Percentiles rank a stretch among this genome's conserved stretches.
Conservation (phyloP, 2,113 vertebrate genomes). For the Falco punctatus region DNA sequence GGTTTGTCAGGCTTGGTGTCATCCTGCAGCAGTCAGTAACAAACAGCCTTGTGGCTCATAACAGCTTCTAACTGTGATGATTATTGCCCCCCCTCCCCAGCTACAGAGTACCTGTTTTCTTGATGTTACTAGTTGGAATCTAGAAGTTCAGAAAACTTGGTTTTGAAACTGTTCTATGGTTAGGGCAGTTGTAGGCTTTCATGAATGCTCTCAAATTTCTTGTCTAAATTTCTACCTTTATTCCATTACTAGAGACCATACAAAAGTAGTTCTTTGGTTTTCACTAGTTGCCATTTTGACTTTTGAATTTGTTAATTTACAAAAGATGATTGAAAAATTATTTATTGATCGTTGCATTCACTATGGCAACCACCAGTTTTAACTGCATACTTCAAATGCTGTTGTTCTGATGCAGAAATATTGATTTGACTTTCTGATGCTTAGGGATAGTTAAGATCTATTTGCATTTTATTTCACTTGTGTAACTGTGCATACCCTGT, state of each 20-base stretch:
- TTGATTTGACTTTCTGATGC: background rate
- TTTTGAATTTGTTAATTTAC: background rate
- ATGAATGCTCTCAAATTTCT: background rate
- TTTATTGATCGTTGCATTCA: background rate
- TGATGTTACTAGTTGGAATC: background rate
- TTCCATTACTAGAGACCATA: background rate
- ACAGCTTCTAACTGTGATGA: background rate
- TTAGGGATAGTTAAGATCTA: background rate
- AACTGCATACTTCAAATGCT: background rate
- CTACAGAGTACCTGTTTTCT: background rate
- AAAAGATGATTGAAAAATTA: background rate
- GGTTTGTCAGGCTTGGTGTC: background rate
- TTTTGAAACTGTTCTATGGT: background rate
- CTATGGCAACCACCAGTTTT: background rate
- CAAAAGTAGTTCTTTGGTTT: background rate
- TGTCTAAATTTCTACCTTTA: background rate
- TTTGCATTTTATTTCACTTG: background rate
- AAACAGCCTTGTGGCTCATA: background rate
- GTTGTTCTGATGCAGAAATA: background rate
- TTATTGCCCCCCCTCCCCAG: background rate
- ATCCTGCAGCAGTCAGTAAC: no score
- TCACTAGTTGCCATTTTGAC: background rate
- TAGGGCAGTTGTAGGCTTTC: background rate
- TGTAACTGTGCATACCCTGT: background rate
- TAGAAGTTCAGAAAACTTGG: background rate